Evolutionary conservation across 2,888 invertebrate genomes (phyloP).

Genomic region (Microctonus hyperodae): DNA sequence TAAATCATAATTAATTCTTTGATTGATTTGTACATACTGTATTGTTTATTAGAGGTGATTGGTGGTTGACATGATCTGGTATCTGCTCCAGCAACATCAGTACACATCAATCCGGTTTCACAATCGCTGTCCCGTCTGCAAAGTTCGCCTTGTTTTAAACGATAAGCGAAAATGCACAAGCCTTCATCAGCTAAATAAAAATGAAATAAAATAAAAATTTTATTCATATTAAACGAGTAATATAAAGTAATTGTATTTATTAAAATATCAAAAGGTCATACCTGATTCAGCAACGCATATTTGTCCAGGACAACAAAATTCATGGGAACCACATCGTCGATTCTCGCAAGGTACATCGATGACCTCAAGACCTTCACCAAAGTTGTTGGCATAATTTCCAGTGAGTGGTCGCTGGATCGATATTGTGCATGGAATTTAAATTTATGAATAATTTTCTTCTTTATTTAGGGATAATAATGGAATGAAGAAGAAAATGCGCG

Average conservation of each 20-base stretch:
- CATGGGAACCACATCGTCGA: conserved; percentile 77
- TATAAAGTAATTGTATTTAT: background rate
- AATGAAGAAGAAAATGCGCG: background rate
- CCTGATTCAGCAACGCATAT: conserved; percentile 76
- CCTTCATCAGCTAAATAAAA: conserved; percentile 66
- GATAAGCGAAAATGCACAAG: conserved; percentile 74
- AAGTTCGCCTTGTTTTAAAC: conserved; percentile 81
- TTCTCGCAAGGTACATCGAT: conserved; percentile 80
- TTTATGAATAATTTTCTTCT: background rate
- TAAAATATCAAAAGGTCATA: conserved; percentile 51
- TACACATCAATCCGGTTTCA: conserved; percentile 82
- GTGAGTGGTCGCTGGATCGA: conserved; percentile 49
- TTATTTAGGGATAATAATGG: background rate
- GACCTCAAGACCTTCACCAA: conserved; percentile 65
- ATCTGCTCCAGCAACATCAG: conserved; percentile 73
- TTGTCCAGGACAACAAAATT: conserved; percentile 83
- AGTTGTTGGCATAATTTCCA: conserved; percentile 53
- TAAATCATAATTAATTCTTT: background rate
- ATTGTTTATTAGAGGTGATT: conserved; percentile 78
- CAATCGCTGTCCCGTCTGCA: conserved; percentile 86
- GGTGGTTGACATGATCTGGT: conserved; percentile 82
- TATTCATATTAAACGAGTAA: background rate
- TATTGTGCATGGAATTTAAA: conserved; percentile 4
- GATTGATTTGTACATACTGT: conserved; percentile 64
- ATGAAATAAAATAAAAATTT: conserved; percentile 30